Evolutionary conservation across 2,888 invertebrate genomes (phyloP), one percentile per base, ranked within the genome.

Genomic region (Dorcus hopei): DNA sequence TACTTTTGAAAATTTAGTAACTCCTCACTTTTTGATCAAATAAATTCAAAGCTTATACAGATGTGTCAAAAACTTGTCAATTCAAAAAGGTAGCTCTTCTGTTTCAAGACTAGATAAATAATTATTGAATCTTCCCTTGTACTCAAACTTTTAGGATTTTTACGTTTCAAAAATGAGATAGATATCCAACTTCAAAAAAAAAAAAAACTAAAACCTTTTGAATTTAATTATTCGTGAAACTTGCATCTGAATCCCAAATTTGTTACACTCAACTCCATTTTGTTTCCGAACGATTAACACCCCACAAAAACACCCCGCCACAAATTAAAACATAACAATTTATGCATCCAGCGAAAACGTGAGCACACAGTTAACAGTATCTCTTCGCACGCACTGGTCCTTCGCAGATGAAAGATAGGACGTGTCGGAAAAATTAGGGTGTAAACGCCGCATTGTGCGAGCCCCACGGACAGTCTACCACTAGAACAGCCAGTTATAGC

Each of bases 401-500:
- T 49, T 45, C n/a, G 38, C 38, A 52, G 61, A 64, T 54, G 54
- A 51, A 61, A 61, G 64, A 64, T 64, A 59, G 42, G 58, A 61
- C 61, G 64, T 62, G 59, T 48, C 45, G 61, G 38, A 62, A 62
- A 51, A 64, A 59, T 59, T 49, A 52, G 52, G 50, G 59, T 49
- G 49, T 40, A 16, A 51, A 50, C 38, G 49, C 49, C 49, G 53
- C 40, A 55, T 61, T 61, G 56, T 56, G 49, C 57, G 55, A 47
- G 61, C 59, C 63, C 56, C 60, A 43, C 42, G 58, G 52, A 49
- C 57, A 56, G 52, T 60, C 61, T 54, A 61, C 61, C 62, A 62
- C 61, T 63, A 62, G 58, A 63, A 63, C 63, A 63, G 65, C 65
- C 61, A 65, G 65, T 65, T 64, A 64, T 50, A 59, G 58, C 60